A percentile compares a stretch with the other conserved stretches of the same genome.
Conservation (phyloP, 1,140 invertebrate genomes). For the Drosophila ercepeae region DNA sequence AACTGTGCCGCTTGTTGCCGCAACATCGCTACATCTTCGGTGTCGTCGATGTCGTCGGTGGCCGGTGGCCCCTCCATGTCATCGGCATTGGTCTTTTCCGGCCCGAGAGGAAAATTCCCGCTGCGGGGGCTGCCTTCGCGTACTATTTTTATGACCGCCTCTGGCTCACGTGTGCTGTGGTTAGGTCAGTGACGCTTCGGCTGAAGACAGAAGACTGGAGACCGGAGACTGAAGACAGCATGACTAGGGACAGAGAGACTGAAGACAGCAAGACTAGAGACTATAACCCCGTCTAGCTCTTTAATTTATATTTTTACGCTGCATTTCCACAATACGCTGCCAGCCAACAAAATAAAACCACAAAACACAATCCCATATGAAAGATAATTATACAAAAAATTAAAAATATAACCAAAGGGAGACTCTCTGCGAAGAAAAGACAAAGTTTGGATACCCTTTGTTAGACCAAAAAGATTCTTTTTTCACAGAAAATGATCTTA, state of each 20-base stretch:
- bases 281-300: constrained; percentile 8
- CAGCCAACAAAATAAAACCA: not conserved
- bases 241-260: too few species aligned
- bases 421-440: not conserved
- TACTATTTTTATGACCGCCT: constrained; percentile 42
- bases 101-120: constrained; percentile 59
- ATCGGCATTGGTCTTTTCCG: not conserved
- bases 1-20: constrained; percentile 57
- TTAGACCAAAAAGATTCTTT: not conserved
- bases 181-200: constrained; percentile 73
- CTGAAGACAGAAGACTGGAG: not conserved
- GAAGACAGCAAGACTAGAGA: not conserved
- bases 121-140: constrained; percentile 61
- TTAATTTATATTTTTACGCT: constrained; percentile 57
- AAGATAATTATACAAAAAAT: constrained; percentile 1
- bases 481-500: too few species aligned
- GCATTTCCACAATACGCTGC: constrained; percentile 29
- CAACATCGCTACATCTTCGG: constrained; percentile 41
- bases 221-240: too few species aligned
- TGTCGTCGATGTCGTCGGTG: not conserved
- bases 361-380: not conserved
- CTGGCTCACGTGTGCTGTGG: constrained; percentile 58
- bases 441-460: not conserved
- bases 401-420: not conserved
- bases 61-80: not conserved